Evolutionary conservation across 2,113 vertebrate species (phyloP), one percentile per base, ranked within the genome.

Genomic region (Eurystomus gularis): DNA sequence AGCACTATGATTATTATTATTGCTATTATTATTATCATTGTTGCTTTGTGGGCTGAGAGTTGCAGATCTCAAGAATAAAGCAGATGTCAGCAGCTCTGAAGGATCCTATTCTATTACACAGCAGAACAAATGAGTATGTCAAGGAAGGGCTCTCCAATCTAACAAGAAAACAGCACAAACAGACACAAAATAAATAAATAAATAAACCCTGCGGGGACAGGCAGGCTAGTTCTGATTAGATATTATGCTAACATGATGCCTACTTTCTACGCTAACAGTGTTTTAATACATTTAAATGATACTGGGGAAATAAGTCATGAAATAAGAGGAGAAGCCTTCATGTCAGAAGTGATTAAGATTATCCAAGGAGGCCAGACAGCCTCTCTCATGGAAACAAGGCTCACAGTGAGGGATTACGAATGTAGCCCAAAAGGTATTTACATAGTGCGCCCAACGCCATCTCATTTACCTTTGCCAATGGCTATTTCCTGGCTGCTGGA

Each of bases 61-160:
- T 96, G 95, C 95, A 77, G 96, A 96, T 96, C 97, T 97, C 96
- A 86, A 90, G 96, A 98, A 97, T 93, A 96, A 97, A 97, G 97
- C 97, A 98, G 98, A 98, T 98, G 97, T 98, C 92, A 96, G 96
- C 97, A 96, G 97, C 97, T 93, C 96, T 8, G 21, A 97, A 97
- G 97, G 95, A 97, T 97, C 97, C 93, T 97, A 85, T 97, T 98
- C 97, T 97, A 93, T 97, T 98, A 97, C 97, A 96, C 84, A 80
- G 96, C 92, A 98, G 96, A 98, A 98, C 97, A 98, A 98, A 98
- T 97, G 97, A 98, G 97, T 96, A 97, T 98, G 97, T 98, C 98
- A 98, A 91, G 94, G 95, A 97, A 97, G 88, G 73, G 46, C 97
- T 98, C 95, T 93, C 95, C 96, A 96, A 94, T 96, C 93, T 97